These are phyloP conservation scores for Cremastobaeus sp. DNA, from an alignment of 2,888 invertebrate species.

Conservation along the genomic window DNA sequence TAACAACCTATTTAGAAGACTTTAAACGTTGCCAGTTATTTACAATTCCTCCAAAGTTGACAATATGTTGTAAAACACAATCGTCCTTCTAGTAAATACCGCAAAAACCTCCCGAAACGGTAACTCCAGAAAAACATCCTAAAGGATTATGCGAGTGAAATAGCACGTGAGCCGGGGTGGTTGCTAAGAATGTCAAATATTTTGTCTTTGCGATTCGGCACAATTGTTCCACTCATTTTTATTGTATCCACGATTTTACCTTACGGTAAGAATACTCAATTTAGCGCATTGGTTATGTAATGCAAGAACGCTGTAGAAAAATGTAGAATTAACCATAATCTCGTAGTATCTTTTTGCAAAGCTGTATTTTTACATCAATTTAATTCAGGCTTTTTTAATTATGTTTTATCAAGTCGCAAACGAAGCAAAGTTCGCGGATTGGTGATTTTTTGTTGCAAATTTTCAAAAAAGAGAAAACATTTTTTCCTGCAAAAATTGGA, in stretches of 20 bases:
- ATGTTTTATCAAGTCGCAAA: too few relatives aligned
- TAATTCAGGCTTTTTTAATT: too few relatives aligned
- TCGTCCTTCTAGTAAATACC: too few relatives aligned
- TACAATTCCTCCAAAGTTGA: slow-evolving; percentile 1
- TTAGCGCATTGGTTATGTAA: slow-evolving; percentile 38
- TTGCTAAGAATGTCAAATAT: slow-evolving; percentile 66
- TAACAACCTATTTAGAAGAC: background rate
- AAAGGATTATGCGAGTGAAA: slow-evolving; percentile 49
- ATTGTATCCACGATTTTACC: slow-evolving; percentile 67
- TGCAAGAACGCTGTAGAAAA: too few relatives aligned
- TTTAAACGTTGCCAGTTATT: slow-evolving; percentile 2
- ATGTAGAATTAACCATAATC: too few relatives aligned
- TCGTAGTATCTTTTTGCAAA: too few relatives aligned
- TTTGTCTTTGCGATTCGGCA: slow-evolving; percentile 64
- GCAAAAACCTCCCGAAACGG: too few relatives aligned
- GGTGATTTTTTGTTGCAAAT: too few relatives aligned
- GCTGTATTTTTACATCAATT: too few relatives aligned
- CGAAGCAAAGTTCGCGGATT: too few relatives aligned
- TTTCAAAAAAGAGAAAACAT: too few relatives aligned
- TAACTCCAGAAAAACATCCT: background rate
- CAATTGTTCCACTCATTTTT: slow-evolving; percentile 66
- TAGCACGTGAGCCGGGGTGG: slow-evolving; percentile 71
- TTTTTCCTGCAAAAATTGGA: too few relatives aligned
- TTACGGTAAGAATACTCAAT: slow-evolving; percentile 67
- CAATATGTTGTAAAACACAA: slow-evolving; percentile 2